Percentiles rank a stretch among this genome's conserved stretches.
Conservation (phyloP, 2,888 invertebrate species). For the Tryphoninae sp. region DNA sequence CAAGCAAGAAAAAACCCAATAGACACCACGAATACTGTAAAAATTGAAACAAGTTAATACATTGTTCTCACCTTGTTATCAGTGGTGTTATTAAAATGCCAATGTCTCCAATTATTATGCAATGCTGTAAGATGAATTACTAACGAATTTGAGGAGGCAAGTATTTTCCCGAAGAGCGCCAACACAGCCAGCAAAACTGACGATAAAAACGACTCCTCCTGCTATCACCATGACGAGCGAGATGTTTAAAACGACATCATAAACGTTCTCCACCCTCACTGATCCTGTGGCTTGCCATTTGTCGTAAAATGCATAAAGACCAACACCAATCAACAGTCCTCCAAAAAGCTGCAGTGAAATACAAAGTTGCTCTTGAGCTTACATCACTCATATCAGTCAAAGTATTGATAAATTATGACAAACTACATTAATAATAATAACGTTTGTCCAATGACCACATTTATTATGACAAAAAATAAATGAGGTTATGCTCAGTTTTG, state of each 20-base stretch:
- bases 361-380: constrained; percentile 21
- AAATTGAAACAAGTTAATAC: constrained; percentile 60
- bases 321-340: constrained; percentile 92
- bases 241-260: constrained; percentile 94
- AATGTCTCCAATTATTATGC: neutral
- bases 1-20: constrained; percentile 93
- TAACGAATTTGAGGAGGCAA: constrained; percentile 94
- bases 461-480: neutral
- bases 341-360: constrained; percentile 88
- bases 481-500: neutral
- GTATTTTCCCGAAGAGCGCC: constrained; percentile 96
- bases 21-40: constrained; percentile 94
- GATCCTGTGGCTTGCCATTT: constrained; percentile 95
- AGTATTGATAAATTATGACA: constrained; percentile 2
- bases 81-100: neutral
- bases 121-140: constrained; percentile 75
- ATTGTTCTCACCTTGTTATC: neutral
- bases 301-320: constrained; percentile 95
- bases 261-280: constrained; percentile 91
- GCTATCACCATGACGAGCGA: constrained; percentile 95
- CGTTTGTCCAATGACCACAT: neutral
- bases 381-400: neutral
- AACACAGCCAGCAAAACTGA: constrained; percentile 96
- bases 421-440: neutral
- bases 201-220: constrained; percentile 94